Percentiles rank a stretch among this genome's conserved stretches.
Evolutionary conservation across 2,888 invertebrate species (phyloP).

Genomic region (Ormyrus rosae): DNA sequence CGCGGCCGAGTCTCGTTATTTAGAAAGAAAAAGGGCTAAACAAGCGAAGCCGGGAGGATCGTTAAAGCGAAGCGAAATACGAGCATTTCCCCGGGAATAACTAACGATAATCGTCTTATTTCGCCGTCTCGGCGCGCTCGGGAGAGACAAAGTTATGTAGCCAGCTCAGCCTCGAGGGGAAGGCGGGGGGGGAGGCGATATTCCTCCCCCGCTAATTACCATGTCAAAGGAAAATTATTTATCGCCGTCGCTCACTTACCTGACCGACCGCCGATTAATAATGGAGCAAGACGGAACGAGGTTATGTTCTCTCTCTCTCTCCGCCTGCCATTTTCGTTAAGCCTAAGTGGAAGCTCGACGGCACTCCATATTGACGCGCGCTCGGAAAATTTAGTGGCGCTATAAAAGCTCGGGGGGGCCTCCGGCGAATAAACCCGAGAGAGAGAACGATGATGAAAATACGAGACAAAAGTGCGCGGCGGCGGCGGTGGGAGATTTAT

Average conservation of each 20-base stretch:
- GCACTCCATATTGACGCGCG: constrained; percentile 16
- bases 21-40: too few relatives aligned
- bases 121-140: constrained; percentile 12
- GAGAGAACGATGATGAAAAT: constrained; percentile 3
- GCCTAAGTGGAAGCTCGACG: constrained; percentile 7
- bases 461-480: constrained; percentile 1
- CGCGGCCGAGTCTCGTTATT: too few relatives aligned
- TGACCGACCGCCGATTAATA: constrained; percentile 49
- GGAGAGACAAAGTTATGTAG: neutral
- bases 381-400: constrained; percentile 48
- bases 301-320: constrained; percentile 17
- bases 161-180: too few relatives aligned
- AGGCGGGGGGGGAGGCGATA: too few relatives aligned
- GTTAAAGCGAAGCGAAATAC: constrained; percentile 28
- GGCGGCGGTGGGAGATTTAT: constrained; percentile 34
- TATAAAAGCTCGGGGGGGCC: constrained; percentile 32
- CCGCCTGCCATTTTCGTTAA: constrained; percentile 19
- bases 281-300: constrained; percentile 33
- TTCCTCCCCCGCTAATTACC: constrained; percentile 50
- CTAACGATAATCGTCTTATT: constrained; percentile 47
- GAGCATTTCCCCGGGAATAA: constrained; percentile 17
- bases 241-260: constrained; percentile 20
- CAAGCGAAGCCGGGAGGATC: neutral
- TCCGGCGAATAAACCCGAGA: constrained; percentile 30
- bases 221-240: constrained; percentile 57